Evolutionary conservation across 1,140 invertebrate species (phyloP).

Genomic region (Atopsyche davidsoni): DNA sequence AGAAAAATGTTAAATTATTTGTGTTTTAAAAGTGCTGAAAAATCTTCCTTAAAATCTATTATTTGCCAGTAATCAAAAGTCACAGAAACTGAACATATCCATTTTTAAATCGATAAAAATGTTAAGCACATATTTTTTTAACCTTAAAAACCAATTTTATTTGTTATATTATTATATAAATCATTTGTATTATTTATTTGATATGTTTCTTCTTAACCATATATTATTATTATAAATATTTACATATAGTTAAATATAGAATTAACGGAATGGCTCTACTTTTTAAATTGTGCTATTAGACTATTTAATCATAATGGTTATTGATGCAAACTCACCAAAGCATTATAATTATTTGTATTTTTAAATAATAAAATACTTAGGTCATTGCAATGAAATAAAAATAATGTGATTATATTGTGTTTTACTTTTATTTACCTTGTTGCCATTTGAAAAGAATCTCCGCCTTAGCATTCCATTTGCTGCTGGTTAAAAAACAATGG

Average conservation of each 20-base stretch:
- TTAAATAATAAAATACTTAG: slow-evolving; percentile 4
- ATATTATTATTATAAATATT: not conserved
- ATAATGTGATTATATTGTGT: not conserved
- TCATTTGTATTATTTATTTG: slow-evolving; percentile 3
- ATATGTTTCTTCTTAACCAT: not conserved
- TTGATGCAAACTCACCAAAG: not conserved
- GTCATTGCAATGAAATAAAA: slow-evolving; percentile 6
- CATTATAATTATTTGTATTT: slow-evolving; percentile 5
- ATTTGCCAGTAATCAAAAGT: too few relatives aligned
- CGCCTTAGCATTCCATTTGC: too few relatives aligned
- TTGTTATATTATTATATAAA: slow-evolving; percentile 2
- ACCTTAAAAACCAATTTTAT: not conserved
- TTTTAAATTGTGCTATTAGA: slow-evolving; percentile 2
- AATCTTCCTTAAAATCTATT: too few relatives aligned
- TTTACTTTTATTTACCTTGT: slow-evolving; percentile 1
- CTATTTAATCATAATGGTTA: slow-evolving; percentile 1
- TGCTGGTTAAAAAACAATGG: too few relatives aligned
- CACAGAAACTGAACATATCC: too few relatives aligned
- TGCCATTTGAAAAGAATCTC: too few relatives aligned
- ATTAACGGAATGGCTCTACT: not conserved
- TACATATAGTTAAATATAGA: not conserved
- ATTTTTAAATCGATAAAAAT: too few relatives aligned
- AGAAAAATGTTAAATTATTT: too few relatives aligned
- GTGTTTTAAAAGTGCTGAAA: too few relatives aligned
- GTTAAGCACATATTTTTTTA: too few relatives aligned